phyloP scores from a whole-genome alignment of 2,888 invertebrate genomes.

The Melangyna quadrimaculata region DNA sequence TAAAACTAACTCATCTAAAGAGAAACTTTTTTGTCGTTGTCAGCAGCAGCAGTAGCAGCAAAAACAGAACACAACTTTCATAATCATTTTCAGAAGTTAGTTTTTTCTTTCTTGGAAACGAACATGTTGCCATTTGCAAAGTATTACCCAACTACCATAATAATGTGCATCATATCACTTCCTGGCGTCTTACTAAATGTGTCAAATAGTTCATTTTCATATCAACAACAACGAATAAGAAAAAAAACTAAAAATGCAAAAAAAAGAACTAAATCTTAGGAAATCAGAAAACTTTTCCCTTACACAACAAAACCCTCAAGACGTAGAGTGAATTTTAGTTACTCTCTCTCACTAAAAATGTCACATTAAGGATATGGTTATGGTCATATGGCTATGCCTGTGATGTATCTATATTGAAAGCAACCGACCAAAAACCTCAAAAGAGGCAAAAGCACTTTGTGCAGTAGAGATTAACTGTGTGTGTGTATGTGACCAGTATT shows the following conservation, averaged over 20 bases:
- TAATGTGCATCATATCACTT: constrained; percentile 52
- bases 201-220: constrained; percentile 49
- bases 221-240: background rate
- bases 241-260: background rate
- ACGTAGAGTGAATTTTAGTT: constrained; percentile 17
- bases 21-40: background rate
- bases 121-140: constrained; percentile 28
- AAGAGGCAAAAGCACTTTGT: constrained; percentile 53
- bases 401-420: background rate
- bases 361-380: constrained; percentile 13
- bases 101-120: background rate
- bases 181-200: constrained; percentile 45
- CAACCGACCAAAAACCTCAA: constrained; percentile 35
- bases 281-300: background rate
- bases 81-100: constrained; percentile 13
- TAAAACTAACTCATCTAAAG: constrained; percentile 13
- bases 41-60: background rate
- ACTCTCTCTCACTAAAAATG: constrained; percentile 9
- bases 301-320: constrained; percentile 8
- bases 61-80: constrained; percentile 21
- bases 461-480: background rate
- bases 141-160: constrained; percentile 35
- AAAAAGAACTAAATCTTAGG: background rate
- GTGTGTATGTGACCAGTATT: constrained; percentile 35
- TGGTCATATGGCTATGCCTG: background rate